Percentiles rank a stretch among this genome's conserved stretches.
Evolutionary conservation across 2,888 invertebrate genomes (phyloP).

Genomic region (Brachyopa scutellaris): DNA sequence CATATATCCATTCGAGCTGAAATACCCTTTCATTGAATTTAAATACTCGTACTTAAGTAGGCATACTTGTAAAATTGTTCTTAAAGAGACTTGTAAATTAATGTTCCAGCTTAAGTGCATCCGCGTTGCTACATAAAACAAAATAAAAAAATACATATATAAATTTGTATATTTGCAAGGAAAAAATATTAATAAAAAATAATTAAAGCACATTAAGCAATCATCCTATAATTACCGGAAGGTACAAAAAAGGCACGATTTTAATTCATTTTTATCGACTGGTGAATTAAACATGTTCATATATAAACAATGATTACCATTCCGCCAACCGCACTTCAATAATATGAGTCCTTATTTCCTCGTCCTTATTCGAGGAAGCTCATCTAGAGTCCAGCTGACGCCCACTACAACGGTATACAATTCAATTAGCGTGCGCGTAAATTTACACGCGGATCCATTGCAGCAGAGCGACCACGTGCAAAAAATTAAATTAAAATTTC

Average conservation of each 20-base stretch:
- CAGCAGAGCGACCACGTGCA: background rate
- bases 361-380: no score
- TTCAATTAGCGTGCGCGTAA: conserved; percentile 23
- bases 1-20: no score
- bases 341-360: no score
- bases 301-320: conserved; percentile 9
- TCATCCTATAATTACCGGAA: background rate
- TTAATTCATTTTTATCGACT: conserved; percentile 1
- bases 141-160: no score
- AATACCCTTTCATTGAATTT: no score
- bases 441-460: conserved; percentile 9
- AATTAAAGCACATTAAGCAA: conserved; percentile 5
- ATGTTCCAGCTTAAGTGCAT: no score
- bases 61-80: no score
- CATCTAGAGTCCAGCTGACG: background rate
- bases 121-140: no score
- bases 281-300: background rate
- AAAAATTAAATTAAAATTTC: conserved; percentile 31
- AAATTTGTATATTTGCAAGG: no score
- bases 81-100: no score
- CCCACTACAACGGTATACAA: conserved; percentile 6
- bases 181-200: background rate
- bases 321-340: background rate
- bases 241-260: background rate
- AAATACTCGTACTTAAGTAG: no score